Evolutionary conservation across 2,113 vertebrate species (phyloP), one percentile per base, ranked within the genome.

Genomic region (Alectura lathami): DNA sequence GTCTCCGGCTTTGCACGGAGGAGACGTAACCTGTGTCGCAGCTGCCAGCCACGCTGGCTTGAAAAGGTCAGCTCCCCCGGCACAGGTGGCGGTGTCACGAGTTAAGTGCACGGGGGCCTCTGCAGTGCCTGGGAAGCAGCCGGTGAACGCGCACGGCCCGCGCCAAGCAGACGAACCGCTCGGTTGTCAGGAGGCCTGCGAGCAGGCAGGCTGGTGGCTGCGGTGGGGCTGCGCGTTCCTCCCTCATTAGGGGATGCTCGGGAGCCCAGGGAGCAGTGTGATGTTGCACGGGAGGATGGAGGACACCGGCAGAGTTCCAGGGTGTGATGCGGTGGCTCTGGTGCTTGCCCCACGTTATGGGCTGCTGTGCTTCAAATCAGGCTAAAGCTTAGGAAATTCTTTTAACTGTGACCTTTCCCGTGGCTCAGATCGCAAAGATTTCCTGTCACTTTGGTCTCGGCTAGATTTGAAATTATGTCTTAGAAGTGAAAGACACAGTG

Each of bases 1-100:
- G 95, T 89, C 92, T 80, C 45, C 18, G 83, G 1, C 83, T 88
- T 9, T 38, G 80, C 64, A 22, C 9, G 1, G 59, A 50, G 74
- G 85, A 68, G 38, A 67, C 76, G 79, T 62, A 38, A 70, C 80
- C 82, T 32, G 62, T 94, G 83, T 93, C 91, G 90, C 94, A 91
- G 91, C 64, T 97, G 96, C 81, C 94, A 93, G 63, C 77, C 38
- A 0, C 2, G 11, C 50, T 13, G 48, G 5, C 85, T 91, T 92
- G 91, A 89, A 97, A 97, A 97, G 95, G 96, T 94, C 96, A 92
- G 18, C 77, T 97, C 72, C 78, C 86, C 85, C 69, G 82, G 30
- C 93, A 89, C 40, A 9, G 93, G 95, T 60, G 91, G 62, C 27
- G 47, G 1, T 68, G 87, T 51, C 91, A 69, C 50, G 1, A 13